Percentiles rank a stretch among this genome's conserved stretches.
These are phyloP conservation scores for Cephus cinctus DNA, from an alignment of 1,140 invertebrate genomes.

Conservation along the genomic window DNA sequence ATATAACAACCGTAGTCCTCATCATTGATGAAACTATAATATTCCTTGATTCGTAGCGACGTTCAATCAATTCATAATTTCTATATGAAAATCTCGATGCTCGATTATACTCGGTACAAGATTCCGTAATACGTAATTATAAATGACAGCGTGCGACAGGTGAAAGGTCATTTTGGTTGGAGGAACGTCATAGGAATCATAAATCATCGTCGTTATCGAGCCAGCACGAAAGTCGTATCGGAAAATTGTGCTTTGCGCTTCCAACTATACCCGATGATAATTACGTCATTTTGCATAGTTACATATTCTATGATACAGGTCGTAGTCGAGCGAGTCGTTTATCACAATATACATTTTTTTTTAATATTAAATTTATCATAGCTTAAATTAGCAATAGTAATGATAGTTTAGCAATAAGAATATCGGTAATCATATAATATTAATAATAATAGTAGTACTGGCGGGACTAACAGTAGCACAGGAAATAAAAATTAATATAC, in stretches of 20 bases:
- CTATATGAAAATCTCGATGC: conserved; percentile 12
- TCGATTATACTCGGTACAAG: not conserved
- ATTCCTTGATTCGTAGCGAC: conserved; percentile 24
- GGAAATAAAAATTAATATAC: too few species aligned
- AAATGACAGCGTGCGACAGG: too few species aligned
- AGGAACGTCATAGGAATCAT: too few species aligned
- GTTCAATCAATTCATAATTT: conserved; percentile 15
- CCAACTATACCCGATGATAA: too few species aligned
- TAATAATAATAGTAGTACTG: too few species aligned
- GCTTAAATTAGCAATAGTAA: conserved; percentile 13
- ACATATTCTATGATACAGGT: conserved; percentile 40
- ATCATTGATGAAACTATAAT: conserved; percentile 35
- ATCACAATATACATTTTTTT: conserved; percentile 42
- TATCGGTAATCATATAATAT: too few species aligned
- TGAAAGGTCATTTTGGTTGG: too few species aligned
- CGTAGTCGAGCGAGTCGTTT: conserved; percentile 35
- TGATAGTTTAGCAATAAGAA: too few species aligned
- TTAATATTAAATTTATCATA: conserved; percentile 12
- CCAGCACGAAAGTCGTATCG: conserved; percentile 3
- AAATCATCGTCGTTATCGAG: not conserved
- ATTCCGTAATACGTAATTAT: too few species aligned
- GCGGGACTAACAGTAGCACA: too few species aligned
- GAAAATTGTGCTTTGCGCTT: not conserved
- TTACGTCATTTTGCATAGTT: not conserved
- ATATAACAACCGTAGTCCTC: conserved; percentile 34